Percentiles rank a stretch among this genome's conserved stretches.
Evolutionary conservation across 2,797 vertebrate genomes (phyloP).

Genomic region (Microctenopoma lineatum): DNA sequence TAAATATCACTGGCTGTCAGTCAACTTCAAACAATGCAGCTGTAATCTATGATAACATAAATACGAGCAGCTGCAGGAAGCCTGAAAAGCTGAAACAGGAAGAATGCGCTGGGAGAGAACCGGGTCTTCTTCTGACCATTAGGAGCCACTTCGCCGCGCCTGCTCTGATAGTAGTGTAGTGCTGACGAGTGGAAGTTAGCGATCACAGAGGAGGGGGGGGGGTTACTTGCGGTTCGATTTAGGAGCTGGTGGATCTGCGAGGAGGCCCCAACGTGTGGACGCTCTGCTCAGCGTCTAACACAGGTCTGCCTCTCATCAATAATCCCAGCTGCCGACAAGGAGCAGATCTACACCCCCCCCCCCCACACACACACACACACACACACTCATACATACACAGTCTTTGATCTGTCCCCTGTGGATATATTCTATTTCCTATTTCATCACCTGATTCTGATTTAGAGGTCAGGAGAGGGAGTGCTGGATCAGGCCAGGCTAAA

Average conservation of each 20-base stretch:
- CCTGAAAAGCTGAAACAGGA: slow-evolving; percentile 32
- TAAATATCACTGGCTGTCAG: slow-evolving; percentile 78
- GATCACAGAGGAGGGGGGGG: not conserved
- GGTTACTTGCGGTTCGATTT: not conserved
- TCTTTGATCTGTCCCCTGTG: slow-evolving; percentile 70
- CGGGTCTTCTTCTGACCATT: slow-evolving; percentile 33
- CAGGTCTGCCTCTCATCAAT: slow-evolving; percentile 79
- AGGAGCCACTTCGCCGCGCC: slow-evolving; percentile 10
- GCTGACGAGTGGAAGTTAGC: no score
- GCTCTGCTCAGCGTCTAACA: slow-evolving; percentile 50
- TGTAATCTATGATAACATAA: slow-evolving; percentile 73
- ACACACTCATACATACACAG: slow-evolving; percentile 38
- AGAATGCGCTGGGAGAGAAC: slow-evolving; percentile 18
- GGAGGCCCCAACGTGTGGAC: slow-evolving; percentile 41
- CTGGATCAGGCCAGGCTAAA: slow-evolving; percentile 65
- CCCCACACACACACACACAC: slow-evolving; percentile 23
- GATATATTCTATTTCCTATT: slow-evolving; percentile 76
- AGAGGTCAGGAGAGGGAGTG: slow-evolving; percentile 62
- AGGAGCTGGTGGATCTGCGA: slow-evolving; percentile 3
- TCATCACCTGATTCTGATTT: slow-evolving; percentile 80
- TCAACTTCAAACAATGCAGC: slow-evolving; percentile 75
- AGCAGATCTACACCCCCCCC: slow-evolving; percentile 61
- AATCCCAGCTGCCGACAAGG: slow-evolving; percentile 76
- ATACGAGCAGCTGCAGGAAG: slow-evolving; percentile 59
- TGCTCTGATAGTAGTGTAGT: not conserved